These are phyloP conservation scores for Aepyceros melampus DNA, from an alignment of 2,113 vertebrate species.

Conservation along the genomic window DNA sequence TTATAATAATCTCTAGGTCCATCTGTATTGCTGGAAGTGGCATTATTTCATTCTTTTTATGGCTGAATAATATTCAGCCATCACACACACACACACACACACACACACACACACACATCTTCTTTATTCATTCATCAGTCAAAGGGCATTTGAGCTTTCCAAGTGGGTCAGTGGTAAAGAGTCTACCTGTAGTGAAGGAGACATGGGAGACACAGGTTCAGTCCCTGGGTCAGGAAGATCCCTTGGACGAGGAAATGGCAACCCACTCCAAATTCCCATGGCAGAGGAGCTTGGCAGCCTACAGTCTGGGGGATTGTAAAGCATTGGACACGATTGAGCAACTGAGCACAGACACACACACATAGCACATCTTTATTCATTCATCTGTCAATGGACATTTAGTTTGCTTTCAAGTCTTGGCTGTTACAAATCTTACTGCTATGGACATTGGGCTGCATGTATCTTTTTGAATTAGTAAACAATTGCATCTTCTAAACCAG, in stretches of 20 bases:
- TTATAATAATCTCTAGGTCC: not conserved
- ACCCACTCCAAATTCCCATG: not conserved
- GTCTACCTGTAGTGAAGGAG: not conserved
- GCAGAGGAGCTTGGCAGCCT: not conserved
- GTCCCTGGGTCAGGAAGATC: not conserved
- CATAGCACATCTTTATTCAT: not conserved
- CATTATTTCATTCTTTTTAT: not conserved
- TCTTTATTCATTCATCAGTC: not conserved
- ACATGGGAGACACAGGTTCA: not conserved
- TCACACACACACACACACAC: too few species aligned
- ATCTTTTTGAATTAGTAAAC: not conserved
- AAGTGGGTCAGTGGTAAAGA: not conserved
- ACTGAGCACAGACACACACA: not conserved
- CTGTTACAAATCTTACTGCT: not conserved
- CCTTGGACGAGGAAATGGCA: not conserved
- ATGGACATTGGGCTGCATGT: not conserved
- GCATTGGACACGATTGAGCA: not conserved
- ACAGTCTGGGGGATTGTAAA: accelerated
- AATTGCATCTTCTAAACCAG: not conserved
- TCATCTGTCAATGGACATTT: not conserved
- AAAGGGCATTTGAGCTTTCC: not conserved
- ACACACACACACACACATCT: not conserved
- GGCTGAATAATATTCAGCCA: not conserved
- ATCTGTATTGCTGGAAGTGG: not conserved
- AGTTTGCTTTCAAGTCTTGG: not conserved